phyloP scores from a whole-genome alignment of 2,113 vertebrate species.

The human region GRCh38 chr1:2943501-2944000 shows the following conservation, averaged over 20 bases:
- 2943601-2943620: not conserved
- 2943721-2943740: rapidly evolving
- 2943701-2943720: rapidly evolving
- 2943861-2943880: rapidly evolving
- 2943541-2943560: too few species aligned
- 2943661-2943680: rapidly evolving
- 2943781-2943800: rapidly evolving
- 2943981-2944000: not conserved
- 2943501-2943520: too few species aligned
- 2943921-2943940: not conserved
- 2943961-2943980: not conserved
- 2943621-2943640: rapidly evolving
- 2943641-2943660: rapidly evolving
- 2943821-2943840: not conserved
- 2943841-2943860: rapidly evolving
- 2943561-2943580: too few species aligned
- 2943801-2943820: not conserved
- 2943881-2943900: not conserved
- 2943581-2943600: not conserved
- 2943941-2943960: rapidly evolving
- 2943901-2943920: too few species aligned
- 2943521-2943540: too few species aligned
- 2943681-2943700: rapidly evolving
- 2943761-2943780: rapidly evolving
- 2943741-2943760: rapidly evolving